phyloP scores from a whole-genome alignment of 2,113 vertebrate species.

The Cephalopholis sonnerati region DNA sequence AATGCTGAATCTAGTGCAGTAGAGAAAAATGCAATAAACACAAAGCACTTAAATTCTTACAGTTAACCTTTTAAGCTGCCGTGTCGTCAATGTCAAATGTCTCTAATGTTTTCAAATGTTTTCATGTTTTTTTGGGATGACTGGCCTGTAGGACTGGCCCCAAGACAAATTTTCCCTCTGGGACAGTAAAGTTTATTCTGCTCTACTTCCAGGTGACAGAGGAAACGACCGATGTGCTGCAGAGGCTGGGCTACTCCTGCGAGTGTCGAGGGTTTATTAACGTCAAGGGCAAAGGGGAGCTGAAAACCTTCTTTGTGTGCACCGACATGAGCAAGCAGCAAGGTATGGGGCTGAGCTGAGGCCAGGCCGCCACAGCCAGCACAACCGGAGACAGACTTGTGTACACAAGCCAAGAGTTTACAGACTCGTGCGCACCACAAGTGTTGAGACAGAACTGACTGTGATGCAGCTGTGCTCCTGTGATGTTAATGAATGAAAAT shows the following conservation, averaged over 20 bases:
- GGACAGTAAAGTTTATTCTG: too few relatives aligned
- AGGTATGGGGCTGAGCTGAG: conserved; percentile 91
- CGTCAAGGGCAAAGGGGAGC: conserved; percentile 97
- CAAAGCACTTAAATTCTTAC: too few relatives aligned
- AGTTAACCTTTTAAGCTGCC: too few relatives aligned
- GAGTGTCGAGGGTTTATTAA: conserved; percentile 96
- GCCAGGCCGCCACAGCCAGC: neutral
- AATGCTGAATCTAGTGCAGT: too few relatives aligned
- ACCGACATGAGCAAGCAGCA: conserved; percentile 96
- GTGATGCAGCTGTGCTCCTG: conserved; percentile 19
- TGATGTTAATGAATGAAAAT: neutral
- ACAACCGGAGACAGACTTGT: conserved; percentile 8
- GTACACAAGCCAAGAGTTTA: conserved; percentile 36
- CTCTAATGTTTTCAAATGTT: too few relatives aligned
- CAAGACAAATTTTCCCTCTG: too few relatives aligned
- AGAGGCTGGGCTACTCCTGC: conserved; percentile 92
- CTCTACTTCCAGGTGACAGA: conserved; percentile 90
- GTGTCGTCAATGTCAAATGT: too few relatives aligned
- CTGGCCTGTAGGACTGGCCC: too few relatives aligned
- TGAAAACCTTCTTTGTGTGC: conserved; percentile 96
- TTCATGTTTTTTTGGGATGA: too few relatives aligned
- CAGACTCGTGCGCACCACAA: conserved; percentile 5
- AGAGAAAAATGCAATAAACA: too few relatives aligned
- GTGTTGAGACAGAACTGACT: conserved; percentile 16
- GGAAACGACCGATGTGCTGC: conserved; percentile 90